phyloP scores from a whole-genome alignment of 2,797 vertebrate genomes.

The Arremon aurantiirostris region DNA sequence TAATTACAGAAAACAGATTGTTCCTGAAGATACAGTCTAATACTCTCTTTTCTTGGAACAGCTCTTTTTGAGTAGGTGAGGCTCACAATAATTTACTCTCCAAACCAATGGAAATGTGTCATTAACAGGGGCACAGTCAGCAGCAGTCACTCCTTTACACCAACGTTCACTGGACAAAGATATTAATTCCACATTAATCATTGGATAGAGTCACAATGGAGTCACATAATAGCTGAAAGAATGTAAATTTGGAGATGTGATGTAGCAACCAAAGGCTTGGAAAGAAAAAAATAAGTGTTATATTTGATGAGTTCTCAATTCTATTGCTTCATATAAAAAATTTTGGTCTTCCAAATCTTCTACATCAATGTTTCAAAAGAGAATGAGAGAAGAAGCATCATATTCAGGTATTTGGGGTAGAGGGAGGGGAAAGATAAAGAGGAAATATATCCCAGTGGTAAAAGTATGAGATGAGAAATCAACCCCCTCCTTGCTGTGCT shows the following conservation, averaged over 20 bases:
- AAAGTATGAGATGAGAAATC: not conserved
- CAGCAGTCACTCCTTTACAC: not conserved
- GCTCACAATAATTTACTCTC: not conserved
- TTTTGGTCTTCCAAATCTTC: not conserved
- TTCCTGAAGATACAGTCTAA: slow-evolving; percentile 33
- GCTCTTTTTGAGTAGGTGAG: slow-evolving; percentile 37
- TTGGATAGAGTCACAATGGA: not conserved
- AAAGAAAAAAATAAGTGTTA: not conserved
- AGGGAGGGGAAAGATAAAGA: not conserved
- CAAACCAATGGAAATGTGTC: not conserved
- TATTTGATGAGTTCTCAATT: not conserved
- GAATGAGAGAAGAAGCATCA: not conserved
- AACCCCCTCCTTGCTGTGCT: not conserved
- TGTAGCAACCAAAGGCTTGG: not conserved
- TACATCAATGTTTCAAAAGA: not conserved
- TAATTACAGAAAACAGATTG: slow-evolving; percentile 64
- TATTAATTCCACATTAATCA: slow-evolving; percentile 39
- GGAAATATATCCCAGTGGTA: not conserved
- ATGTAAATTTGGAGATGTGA: not conserved
- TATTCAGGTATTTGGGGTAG: not conserved
- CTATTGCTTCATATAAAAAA: not conserved
- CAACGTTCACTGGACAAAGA: not conserved
- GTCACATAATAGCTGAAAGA: not conserved
- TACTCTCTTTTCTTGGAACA: slow-evolving; percentile 34
- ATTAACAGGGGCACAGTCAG: not conserved